Evolutionary conservation across 1,140 invertebrate species (phyloP), one percentile per base, ranked within the genome.

Genomic region (Ladona fulva): DNA sequence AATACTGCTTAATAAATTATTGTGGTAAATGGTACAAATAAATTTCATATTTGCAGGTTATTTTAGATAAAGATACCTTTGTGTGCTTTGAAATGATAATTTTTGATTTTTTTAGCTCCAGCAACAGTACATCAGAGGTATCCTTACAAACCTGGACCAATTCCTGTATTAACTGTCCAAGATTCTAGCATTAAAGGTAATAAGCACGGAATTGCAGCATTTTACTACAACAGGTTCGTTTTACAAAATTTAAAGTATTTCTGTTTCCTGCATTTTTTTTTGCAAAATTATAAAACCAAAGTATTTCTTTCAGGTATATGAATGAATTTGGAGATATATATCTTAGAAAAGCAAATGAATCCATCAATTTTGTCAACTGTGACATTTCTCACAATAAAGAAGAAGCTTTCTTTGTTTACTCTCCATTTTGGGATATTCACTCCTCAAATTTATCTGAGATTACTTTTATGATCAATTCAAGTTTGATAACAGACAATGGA

Each of bases 311-410:
- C 77, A 84, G 93, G 24, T 94, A 94, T 82, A 85, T 94, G 25
- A 92, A 94, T 82, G 93, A 96, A 83, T 84, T 91, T 74, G 94
- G 93, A 0, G 93, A 96, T 83, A 90, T 94, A 81, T 96, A 93
- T 81, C 85, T 97, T 78, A 86, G 95, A 25, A 95, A 95, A 84
- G 89, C 93, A 0, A 97, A 97, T 82, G 95, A 97, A 84, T 92
- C 92, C 0, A 91, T 97, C 12, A 90, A 93, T 82, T 84, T 96
- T 52, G 85, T 94, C 74, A 90, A 90, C 76, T 94, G 92, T 80
- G 92, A 95, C 81, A 90, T 97, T 78, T 92, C 92, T 22, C 90
- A 92, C 80, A 96, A 96, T 83, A 84, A 86, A 66, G 87, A 91
- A 66, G 93, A 96, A 84, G 94, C 94, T 0, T 87, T 97, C 37